These are phyloP conservation scores for Tenthredo scrophulariae DNA, from an alignment of 2,888 invertebrate genomes.

Conservation along the genomic window DNA sequence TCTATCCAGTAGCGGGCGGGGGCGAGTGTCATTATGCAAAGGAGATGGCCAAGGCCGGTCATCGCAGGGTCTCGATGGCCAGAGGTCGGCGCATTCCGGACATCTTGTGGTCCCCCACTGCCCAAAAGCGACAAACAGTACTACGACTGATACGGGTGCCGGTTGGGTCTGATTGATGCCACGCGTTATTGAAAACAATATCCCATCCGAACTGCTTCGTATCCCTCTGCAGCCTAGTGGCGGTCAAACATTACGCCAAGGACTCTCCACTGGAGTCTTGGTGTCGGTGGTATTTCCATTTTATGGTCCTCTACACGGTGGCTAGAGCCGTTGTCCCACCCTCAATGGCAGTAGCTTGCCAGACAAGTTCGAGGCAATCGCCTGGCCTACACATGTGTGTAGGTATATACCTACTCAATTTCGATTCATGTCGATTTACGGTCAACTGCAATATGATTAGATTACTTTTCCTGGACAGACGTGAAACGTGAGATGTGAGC, in stretches of 20 bases:
- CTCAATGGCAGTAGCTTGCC: background rate
- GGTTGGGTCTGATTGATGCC: conserved; percentile 76
- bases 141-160: conserved; percentile 52
- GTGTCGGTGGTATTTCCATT: conserved; percentile 45
- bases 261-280: conserved; percentile 6
- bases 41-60: conserved; percentile 76
- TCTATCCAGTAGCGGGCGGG: conserved; percentile 52
- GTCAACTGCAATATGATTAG: conserved; percentile 23
- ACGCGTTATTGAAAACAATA: conserved; percentile 77
- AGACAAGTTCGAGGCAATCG: conserved; percentile 27
- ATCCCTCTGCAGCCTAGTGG: background rate
- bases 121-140: conserved; percentile 60
- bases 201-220: conserved; percentile 58
- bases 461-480: background rate
- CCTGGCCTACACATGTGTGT: background rate
- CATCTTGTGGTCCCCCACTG: conserved; percentile 73
- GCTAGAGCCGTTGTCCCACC: conserved; percentile 17
- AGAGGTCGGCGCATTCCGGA: conserved; percentile 73
- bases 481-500: background rate
- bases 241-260: conserved; percentile 33
- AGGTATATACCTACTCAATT: conserved; percentile 8
- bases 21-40: conserved; percentile 76
- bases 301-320: conserved; percentile 23
- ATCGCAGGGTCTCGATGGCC: conserved; percentile 70
- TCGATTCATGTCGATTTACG: conserved; percentile 39